These are phyloP conservation scores for Sebastes cheni DNA, from an alignment of 2,797 vertebrate species.

Conservation along the genomic window DNA sequence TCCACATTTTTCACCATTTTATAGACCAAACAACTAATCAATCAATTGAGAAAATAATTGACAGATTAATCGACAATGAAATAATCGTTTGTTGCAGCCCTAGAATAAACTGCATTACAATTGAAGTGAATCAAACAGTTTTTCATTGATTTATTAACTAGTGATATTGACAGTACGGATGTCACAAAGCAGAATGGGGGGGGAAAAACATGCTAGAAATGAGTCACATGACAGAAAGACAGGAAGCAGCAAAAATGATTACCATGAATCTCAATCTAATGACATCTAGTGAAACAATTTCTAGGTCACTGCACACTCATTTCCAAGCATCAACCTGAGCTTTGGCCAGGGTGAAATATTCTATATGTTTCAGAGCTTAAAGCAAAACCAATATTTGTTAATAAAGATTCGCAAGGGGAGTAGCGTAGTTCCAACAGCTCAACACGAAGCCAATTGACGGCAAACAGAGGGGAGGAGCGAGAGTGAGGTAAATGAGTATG, in stretches of 20 bases:
- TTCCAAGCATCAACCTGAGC: conserved; percentile 56
- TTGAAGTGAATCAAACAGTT: neutral
- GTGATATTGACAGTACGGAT: conserved; percentile 25
- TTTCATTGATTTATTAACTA: conserved; percentile 32
- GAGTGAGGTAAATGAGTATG: conserved; percentile 81
- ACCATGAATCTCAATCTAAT: conserved; percentile 70
- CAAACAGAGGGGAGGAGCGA: conserved; percentile 33
- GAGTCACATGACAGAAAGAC: conserved; percentile 58
- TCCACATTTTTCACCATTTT: too few species aligned
- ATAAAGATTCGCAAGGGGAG: conserved; percentile 6
- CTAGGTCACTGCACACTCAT: conserved; percentile 83
- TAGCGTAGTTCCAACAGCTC: conserved; percentile 33
- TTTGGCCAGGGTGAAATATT: conserved; percentile 5
- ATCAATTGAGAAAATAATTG: too few species aligned
- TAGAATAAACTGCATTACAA: neutral
- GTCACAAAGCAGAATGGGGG: conserved; percentile 58
- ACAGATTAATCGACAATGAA: too few species aligned
- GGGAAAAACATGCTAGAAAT: conserved; percentile 65
- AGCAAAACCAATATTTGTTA: conserved; percentile 18
- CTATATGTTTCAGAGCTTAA: neutral
- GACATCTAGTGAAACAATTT: conserved; percentile 58
- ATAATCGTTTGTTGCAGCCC: too few species aligned
- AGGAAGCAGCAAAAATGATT: conserved; percentile 54
- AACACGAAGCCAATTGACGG: conserved; percentile 49
- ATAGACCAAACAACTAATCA: too few species aligned